Base-by-base conservation (phyloP, 2,113 vertebrate genomes). In the Etheostoma cragini region DNA sequence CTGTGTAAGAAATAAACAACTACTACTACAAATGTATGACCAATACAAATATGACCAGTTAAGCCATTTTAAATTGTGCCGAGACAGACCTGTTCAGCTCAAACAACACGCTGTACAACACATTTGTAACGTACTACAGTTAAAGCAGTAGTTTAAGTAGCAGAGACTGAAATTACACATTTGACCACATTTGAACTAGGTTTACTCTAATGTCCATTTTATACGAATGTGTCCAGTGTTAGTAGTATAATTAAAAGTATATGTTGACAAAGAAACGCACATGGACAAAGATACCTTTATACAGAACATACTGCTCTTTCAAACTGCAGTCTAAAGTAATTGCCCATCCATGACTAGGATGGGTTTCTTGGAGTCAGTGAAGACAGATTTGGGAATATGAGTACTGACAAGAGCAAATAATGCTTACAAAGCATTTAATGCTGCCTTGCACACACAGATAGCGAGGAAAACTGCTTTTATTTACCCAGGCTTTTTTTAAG, bases 401-500 rank as follows among this genome's bases (percentile, higher is more conserved):
- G 21, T 35, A 81, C 75, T 52, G 64, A 67, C 57, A 61, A 42
- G 42, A 68, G 61, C 47, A 91, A 88, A 85, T 81, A 91, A 81
- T 90, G 88, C 88, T 94, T 89, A 91, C 53, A 77, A 80, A 86
- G 90, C 87, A 92, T 88, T 93, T 81, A 87, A 89, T 62, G 64
- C 53, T 66, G 58, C 74, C 80, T 87, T 73, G 79, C 63, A 80
- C 54, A 89, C 35, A 47, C 57, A 10, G 49, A 79, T 60, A 74
- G 83, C 66, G 81, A 76, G 77, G 93, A 88, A 89, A 92, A 84
- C 86, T 92, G 89, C 89, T 84, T 94, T 94, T 94, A 95, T 95
- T 95, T 95, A 94, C 93, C 85, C 73, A 84, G 73, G 83, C 66
- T 87, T 94, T 93, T 91, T 89, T 93, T 88, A 91, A 90, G 88